These are phyloP conservation scores for Hemitrygon akajei DNA, from an alignment of 2,797 vertebrate genomes.

Conservation along the genomic window DNA sequence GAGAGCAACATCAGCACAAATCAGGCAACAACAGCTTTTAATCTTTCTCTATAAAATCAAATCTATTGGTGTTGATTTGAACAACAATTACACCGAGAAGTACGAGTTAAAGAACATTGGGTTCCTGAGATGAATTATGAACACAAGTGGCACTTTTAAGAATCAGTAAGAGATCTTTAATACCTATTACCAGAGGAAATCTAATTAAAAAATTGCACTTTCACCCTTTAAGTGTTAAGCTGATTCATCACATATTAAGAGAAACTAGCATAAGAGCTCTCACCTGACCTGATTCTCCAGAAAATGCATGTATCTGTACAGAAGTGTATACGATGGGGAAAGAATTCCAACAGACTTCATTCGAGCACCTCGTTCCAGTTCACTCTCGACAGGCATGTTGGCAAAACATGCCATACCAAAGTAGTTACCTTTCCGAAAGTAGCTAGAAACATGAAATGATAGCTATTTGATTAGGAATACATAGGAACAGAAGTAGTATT, in stretches of 20 bases:
- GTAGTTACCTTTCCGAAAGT: slow-evolving; percentile 91
- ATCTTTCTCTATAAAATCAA: background rate
- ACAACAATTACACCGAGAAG: background rate
- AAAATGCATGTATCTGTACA: slow-evolving; percentile 98
- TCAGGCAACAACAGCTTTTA: background rate
- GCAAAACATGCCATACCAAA: slow-evolving; percentile 96
- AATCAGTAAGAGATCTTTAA: background rate
- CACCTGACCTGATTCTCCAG: slow-evolving; percentile 97
- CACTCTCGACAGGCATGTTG: slow-evolving; percentile 96
- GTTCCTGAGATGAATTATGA: background rate
- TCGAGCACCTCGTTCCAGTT: slow-evolving; percentile 86
- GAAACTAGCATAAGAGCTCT: slow-evolving; percentile 43
- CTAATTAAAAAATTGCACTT: background rate
- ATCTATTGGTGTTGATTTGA: background rate
- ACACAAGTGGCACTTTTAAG: background rate
- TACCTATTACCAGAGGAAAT: background rate
- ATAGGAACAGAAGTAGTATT: background rate
- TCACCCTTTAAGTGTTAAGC: background rate
- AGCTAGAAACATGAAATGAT: slow-evolving; percentile 57
- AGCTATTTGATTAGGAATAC: background rate
- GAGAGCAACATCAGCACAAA: background rate
- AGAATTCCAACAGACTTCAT: slow-evolving; percentile 98
- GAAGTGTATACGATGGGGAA: slow-evolving; percentile 89
- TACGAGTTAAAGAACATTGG: background rate
- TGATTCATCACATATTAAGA: slow-evolving; percentile 19